Evolutionary conservation across 92 coral and sea anemone genomes (phyloP), one percentile per base, ranked within the genome.

Genomic region (Palythoa grandis): DNA sequence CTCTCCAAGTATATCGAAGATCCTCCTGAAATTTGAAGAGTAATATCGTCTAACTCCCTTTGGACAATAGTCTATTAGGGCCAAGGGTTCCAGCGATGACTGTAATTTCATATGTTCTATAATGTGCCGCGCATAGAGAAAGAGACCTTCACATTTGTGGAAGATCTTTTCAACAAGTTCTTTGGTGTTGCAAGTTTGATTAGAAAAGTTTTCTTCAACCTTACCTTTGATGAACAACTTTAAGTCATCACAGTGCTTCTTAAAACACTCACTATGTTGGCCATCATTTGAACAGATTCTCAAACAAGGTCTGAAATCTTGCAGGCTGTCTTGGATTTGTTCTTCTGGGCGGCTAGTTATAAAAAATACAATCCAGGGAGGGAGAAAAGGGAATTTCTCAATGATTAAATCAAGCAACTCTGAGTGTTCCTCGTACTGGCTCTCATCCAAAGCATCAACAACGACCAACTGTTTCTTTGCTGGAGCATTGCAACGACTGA

Each of bases 391-490:
- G 29, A 90, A 86, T 20, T 76, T 66, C 10, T 67, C 24, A 66
- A 6, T 65, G 0, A 90, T 80, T 54, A 90, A 82, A 48, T 86
- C 76, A 43, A 90, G 88, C 37, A 90, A 77, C 70, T 90, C 93
- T 3, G 88, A 83, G 82, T 87, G 84, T 65, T 77, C 83, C 88
- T 78, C 78, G 11, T 87, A 86, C 14, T 90, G 72, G 53, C 87
- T 61, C 52, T 90, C 93, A 60, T 90, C 93, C 10, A 90, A 57
- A 20, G 90, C 93, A 73, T 90, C 93, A 82, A 90, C 77, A 20
- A 90, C 70, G 29, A 90, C 77, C 53, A 90, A 69, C 50, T 39
- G 79, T 83, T 84, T 70, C 71, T 72, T 63, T 43, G 47, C 43
- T 40, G 63, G n/a, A 52, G 79, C 16, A 15, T 48, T 12, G 66